Evolutionary conservation across 1,140 invertebrate genomes (phyloP).

Genomic region (Aphidius ervi): DNA sequence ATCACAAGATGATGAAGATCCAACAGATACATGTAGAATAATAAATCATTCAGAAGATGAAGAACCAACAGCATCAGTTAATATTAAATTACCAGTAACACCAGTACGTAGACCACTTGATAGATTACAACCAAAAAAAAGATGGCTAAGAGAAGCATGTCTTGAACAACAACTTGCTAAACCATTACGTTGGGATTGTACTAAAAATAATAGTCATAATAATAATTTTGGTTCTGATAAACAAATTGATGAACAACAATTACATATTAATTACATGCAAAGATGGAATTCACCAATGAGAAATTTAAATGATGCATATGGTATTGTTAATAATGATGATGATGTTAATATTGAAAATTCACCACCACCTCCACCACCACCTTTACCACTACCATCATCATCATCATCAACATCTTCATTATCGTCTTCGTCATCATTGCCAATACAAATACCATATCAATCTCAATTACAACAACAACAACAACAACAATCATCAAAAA

Average conservation of each 20-base stretch:
- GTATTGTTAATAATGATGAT: too few relatives aligned
- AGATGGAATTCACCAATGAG: too few relatives aligned
- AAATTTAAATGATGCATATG: too few relatives aligned
- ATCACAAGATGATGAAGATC: slow-evolving; percentile 39
- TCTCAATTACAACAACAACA: too few relatives aligned
- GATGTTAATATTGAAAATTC: neutral
- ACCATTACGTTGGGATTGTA: slow-evolving; percentile 50
- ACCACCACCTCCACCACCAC: neutral
- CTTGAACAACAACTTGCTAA: slow-evolving; percentile 53
- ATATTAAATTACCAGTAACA: slow-evolving; percentile 36
- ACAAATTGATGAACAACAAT: neutral
- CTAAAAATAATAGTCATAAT: slow-evolving; percentile 17
- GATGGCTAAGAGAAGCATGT: slow-evolving; percentile 60
- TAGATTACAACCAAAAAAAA: slow-evolving; percentile 59
- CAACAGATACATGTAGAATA: slow-evolving; percentile 35
- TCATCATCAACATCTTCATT: slow-evolving; percentile 15
- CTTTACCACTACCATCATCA: neutral
- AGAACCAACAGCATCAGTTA: slow-evolving; percentile 19
- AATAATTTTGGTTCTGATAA: neutral
- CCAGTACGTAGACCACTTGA: slow-evolving; percentile 43
- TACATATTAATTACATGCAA: neutral
- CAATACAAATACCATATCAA: too few relatives aligned
- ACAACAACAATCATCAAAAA: too few relatives aligned
- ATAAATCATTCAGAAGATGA: slow-evolving; percentile 46
- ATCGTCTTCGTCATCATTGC: neutral